Evolutionary conservation across 2,797 vertebrate species (phyloP), one percentile per base, ranked within the genome.

Genomic region (Enteromius viviparus): DNA sequence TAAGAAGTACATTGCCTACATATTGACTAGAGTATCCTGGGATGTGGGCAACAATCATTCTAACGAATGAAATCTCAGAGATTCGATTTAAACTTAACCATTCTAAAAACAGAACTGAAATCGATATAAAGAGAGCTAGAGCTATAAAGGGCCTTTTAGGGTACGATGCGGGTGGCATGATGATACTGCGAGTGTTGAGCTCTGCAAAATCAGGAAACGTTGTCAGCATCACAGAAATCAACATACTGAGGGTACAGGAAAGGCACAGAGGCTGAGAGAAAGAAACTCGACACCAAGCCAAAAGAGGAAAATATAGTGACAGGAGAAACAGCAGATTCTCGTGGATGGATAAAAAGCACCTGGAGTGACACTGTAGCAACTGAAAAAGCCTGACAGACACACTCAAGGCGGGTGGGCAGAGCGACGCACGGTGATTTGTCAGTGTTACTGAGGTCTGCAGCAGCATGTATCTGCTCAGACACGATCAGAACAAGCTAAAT

Each of bases 341-440:
- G 17, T 34, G 64, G 34, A 60, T 68, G 47, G 47, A 76, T 66
- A 32, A 77, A 77, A 70, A 23, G 26, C 65, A 70, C 80, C 71
- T 82, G 72, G 60, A 45, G 34, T 65, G 70, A 51, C 62, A 32
- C 34, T 47, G 49, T 45, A 53, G 80, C 47, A 32, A 55, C 64
- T 76, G 76, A 83, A 78, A 58, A 58, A 51, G 47, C 71, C 49
- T 83, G 49, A 55, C 51, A 58, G 75, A 80, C 83, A 76, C 7
- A 49, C 49, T 84, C 34, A 40, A 65, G 62, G 75, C 51, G 64
- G 81, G 81, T 83, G 74, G 72, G 47, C 23, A 53, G 64, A 53
- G 64, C 19, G 6, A 83, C 32, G 9, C 45, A 10, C 64, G 34
- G 65, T 65, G 42, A 74, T 74, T 23, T 72, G 64, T 76, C 62